Conservation (phyloP, 2,113 vertebrate genomes). For the Erinaceus europaeus region DNA sequence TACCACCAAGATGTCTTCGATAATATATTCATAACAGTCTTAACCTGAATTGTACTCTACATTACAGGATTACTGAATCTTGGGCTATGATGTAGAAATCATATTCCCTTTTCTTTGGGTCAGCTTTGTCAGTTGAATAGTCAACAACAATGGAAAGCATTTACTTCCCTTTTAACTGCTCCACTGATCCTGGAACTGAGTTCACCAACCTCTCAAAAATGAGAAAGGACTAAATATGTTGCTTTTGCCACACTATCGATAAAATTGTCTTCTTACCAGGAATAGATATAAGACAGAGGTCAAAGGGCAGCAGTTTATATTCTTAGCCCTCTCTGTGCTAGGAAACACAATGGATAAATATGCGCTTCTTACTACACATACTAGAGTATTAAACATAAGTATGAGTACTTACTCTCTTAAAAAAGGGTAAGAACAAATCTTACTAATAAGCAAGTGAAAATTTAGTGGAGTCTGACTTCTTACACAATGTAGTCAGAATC, state of each 20-base stretch:
- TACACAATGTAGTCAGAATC: neutral
- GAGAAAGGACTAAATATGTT: slow-evolving; percentile 40
- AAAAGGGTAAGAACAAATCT: neutral
- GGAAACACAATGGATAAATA: slow-evolving; percentile 25
- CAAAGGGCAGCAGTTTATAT: slow-evolving; percentile 36
- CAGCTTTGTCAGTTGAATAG: slow-evolving; percentile 65
- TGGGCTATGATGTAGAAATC: slow-evolving; percentile 68
- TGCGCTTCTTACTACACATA: neutral
- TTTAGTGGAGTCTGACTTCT: neutral
- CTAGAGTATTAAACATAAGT: neutral
- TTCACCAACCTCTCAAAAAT: slow-evolving; percentile 47
- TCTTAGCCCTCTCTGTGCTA: neutral
- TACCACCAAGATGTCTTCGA: slow-evolving; percentile 64
- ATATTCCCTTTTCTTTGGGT: slow-evolving; percentile 58
- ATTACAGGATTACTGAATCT: slow-evolving; percentile 70
- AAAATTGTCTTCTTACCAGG: slow-evolving; percentile 44
- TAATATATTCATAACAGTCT: slow-evolving; percentile 74
- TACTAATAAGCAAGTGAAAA: slow-evolving; percentile 28
- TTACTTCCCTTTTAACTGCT: slow-evolving; percentile 63
- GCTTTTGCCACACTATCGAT: slow-evolving; percentile 4
- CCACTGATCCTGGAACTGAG: slow-evolving; percentile 35
- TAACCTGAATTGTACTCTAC: slow-evolving; percentile 69
- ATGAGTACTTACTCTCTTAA: neutral
- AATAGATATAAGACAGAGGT: slow-evolving; percentile 41
- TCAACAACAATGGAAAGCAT: slow-evolving; percentile 69